Evolutionary conservation across 2,113 vertebrate species (phyloP), one percentile per base, ranked within the genome.

Genomic region (Naja naja): DNA sequence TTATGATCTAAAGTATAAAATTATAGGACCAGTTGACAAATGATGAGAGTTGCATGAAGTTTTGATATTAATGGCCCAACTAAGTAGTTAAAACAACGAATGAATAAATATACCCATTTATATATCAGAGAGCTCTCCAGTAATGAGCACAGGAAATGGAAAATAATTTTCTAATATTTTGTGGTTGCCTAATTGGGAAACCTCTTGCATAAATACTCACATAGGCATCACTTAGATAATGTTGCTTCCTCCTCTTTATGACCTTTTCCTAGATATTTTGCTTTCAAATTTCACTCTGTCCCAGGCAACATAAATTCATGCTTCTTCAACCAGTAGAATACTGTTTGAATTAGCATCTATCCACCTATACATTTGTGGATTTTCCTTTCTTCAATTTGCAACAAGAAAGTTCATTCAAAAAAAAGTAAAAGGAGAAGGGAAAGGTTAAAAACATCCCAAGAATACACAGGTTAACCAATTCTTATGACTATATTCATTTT

Each of bases 41-140:
- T 74, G 12, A 74, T 74, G 4, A 34, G 30, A 74, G 14, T 74
- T 74, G 14, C 12, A 74, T n/a, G n/a, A 34, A 34, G 14, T 34
- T 74, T 18, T 1, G n/a, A 34, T 74, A 16, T 34, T 6, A 18
- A 81, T 0, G 0, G 6, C 20, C 16, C 5, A 81, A 39, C n/a
- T 81, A 81, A 81, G 16, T 39, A 81, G 16, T 39, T 81, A 34
- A 81, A 81, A 39, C 6, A 81, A 81, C 16, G 6, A 39, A 81
- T 81, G 16, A 81, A 81, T 81, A 39, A 34, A 39, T 39, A 39
- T 39, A 39, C 16, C 18, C 7, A 1, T 20, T 81, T 81, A 74
- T 74, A 39, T 74, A 39, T 20, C n/a, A 39, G 69, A 39, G n/a
- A 81, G 6, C 5, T 16, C 2, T 81, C 16, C 5, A 18, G n/a